Percentiles rank a stretch among this genome's conserved stretches.
Evolutionary conservation across 2,113 vertebrate genomes (phyloP).

Genomic region (Barnardius zonarius): DNA sequence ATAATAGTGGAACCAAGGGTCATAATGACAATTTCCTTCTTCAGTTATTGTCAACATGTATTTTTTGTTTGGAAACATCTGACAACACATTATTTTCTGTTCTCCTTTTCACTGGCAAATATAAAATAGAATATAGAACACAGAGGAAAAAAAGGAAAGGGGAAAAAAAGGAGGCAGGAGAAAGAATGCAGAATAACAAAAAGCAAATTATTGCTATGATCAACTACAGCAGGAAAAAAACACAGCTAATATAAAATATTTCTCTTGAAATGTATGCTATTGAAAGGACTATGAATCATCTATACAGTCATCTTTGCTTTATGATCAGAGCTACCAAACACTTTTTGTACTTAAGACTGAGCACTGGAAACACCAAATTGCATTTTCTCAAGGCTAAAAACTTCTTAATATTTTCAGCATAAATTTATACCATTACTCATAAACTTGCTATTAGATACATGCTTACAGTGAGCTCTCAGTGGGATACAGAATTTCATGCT

Average conservation of each 20-base stretch:
- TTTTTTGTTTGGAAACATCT: not conserved
- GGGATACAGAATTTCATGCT: slow-evolving; percentile 18
- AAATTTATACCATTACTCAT: not conserved
- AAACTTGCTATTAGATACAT: not conserved
- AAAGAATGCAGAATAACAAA: not conserved
- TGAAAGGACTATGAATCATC: not conserved
- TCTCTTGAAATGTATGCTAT: not conserved
- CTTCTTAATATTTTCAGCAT: not conserved
- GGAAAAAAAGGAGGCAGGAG: rapidly evolving
- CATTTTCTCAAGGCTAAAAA: not conserved
- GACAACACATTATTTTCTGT: not conserved
- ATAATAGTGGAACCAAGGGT: not conserved
- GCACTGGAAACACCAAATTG: not conserved
- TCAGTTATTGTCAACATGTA: not conserved
- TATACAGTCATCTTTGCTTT: not conserved
- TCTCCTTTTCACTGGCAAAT: not conserved
- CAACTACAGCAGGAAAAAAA: not conserved
- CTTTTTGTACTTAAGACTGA: not conserved
- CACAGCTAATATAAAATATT: not conserved
- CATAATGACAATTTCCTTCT: not conserved
- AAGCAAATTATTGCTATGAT: not conserved
- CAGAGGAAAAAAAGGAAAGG: not conserved
- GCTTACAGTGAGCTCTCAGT: not conserved
- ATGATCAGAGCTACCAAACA: not conserved
- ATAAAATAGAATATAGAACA: not conserved